Evolutionary conservation across 2,797 vertebrate species (phyloP).

Genomic region (Fistularia tabacaria): DNA sequence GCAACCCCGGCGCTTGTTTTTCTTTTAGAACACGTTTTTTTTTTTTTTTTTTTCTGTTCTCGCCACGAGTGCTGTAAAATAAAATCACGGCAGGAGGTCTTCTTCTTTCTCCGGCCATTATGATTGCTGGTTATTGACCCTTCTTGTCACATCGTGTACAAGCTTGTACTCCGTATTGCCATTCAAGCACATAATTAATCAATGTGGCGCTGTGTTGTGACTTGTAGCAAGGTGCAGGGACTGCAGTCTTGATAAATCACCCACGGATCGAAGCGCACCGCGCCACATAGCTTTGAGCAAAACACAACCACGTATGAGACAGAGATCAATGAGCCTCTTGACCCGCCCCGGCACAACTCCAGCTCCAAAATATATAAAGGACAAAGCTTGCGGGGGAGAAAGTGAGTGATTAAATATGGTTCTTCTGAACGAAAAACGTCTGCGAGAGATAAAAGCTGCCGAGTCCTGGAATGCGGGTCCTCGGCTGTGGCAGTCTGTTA

Average conservation of each 20-base stretch:
- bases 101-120: constrained; percentile 7
- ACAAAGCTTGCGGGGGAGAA: too few relatives aligned
- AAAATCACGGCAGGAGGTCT: too few relatives aligned
- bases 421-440: too few relatives aligned
- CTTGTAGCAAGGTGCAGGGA: constrained; percentile 57
- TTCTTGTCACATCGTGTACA: constrained; percentile 53
- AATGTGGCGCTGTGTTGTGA: constrained; percentile 61
- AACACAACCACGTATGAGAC: constrained; percentile 71
- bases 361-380: constrained; percentile 42
- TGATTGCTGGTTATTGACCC: constrained; percentile 63
- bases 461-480: constrained; percentile 1
- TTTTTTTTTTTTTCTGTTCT: too few relatives aligned
- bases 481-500: constrained; percentile 22
- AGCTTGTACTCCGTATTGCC: constrained; percentile 56
- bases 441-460: too few relatives aligned
- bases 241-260: constrained; percentile 79
- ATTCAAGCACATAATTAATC: constrained; percentile 71
- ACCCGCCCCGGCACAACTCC: constrained; percentile 70
- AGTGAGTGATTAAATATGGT: too few relatives aligned
- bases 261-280: constrained; percentile 64
- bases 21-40: too few relatives aligned
- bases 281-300: constrained; percentile 77
- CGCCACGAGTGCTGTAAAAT: too few relatives aligned
- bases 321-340: constrained; percentile 80
- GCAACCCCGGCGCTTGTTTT: too few relatives aligned